These are phyloP conservation scores for Bicyclus anynana DNA, from an alignment of 1,140 invertebrate genomes.

Conservation along the genomic window DNA sequence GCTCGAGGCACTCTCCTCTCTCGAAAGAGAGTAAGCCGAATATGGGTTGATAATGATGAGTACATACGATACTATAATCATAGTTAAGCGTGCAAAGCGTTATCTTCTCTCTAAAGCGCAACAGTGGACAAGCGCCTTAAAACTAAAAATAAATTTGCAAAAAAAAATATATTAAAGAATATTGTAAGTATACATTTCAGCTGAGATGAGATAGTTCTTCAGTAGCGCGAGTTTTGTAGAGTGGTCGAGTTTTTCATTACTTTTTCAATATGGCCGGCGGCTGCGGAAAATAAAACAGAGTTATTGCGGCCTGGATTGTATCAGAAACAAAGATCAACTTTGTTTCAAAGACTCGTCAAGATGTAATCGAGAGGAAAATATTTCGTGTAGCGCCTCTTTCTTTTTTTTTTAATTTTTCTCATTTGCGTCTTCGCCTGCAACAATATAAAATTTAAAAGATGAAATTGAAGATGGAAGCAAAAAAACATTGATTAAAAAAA, in stretches of 20 bases:
- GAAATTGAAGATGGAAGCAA: too few relatives aligned
- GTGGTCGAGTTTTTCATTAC: slow-evolving; percentile 21
- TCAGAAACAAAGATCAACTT: slow-evolving; percentile 6
- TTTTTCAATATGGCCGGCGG: slow-evolving; percentile 21
- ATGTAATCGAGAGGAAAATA: neutral
- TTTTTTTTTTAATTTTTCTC: neutral
- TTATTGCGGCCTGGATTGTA: slow-evolving; percentile 11
- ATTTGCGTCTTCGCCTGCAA: neutral
- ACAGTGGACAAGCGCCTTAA: too few relatives aligned
- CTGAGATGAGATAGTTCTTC: slow-evolving; percentile 3
- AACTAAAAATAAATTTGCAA: too few relatives aligned
- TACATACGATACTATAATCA: too few relatives aligned
- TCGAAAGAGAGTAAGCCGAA: too few relatives aligned
- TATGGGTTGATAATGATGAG: too few relatives aligned
- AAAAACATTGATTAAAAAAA: neutral
- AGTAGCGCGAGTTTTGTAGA: slow-evolving; percentile 5
- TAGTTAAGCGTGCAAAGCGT: too few relatives aligned
- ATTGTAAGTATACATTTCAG: neutral
- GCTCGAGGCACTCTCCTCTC: too few relatives aligned
- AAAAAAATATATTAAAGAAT: too few relatives aligned
- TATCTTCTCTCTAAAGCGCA: too few relatives aligned
- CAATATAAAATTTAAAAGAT: neutral
- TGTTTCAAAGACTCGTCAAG: neutral
- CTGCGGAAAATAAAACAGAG: slow-evolving; percentile 8
- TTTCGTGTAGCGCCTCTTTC: neutral